These are phyloP conservation scores for Drosophila subpulchrella DNA, from an alignment of 1,140 invertebrate genomes.

Conservation along the genomic window DNA sequence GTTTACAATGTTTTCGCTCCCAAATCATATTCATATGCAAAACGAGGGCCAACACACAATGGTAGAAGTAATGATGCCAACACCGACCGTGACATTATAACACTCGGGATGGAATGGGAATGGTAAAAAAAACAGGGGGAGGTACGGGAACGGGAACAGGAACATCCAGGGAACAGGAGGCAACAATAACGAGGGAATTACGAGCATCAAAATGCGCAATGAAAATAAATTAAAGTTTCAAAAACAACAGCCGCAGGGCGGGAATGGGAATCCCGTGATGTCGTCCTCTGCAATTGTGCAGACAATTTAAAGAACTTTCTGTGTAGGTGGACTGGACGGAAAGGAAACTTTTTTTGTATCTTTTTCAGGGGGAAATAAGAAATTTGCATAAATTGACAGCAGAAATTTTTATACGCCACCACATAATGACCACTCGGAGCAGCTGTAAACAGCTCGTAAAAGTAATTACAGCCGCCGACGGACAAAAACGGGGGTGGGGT, in stretches of 20 bases:
- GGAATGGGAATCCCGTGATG: constrained; percentile 13
- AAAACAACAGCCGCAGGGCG: constrained; percentile 49
- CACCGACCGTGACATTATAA: constrained; percentile 75
- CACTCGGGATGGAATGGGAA: constrained; percentile 9
- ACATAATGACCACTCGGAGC: constrained; percentile 78
- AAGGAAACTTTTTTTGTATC: constrained; percentile 42
- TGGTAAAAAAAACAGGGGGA: constrained; percentile 2
- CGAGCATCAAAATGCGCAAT: constrained; percentile 83
- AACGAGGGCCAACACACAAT: constrained; percentile 64
- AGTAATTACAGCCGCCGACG: constrained; percentile 71
- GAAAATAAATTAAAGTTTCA: constrained; percentile 83
- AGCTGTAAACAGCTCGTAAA: constrained; percentile 84
- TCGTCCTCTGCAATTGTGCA: constrained; percentile 23
- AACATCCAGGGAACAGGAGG: constrained; percentile 51
- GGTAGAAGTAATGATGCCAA: constrained; percentile 76
- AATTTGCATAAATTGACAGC: constrained; percentile 84
- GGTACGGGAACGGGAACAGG: constrained; percentile 7
- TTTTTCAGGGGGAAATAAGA: constrained; percentile 53
- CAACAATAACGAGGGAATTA: constrained; percentile 83
- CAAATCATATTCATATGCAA: constrained; percentile 83
- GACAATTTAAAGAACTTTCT: constrained; percentile 46
- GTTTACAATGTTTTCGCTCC: constrained; percentile 67
- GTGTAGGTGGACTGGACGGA: constrained; percentile 69
- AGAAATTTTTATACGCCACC: constrained; percentile 60
- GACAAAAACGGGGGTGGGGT: constrained; percentile 4